These are phyloP conservation scores for Trissonchulus latispiculum DNA, from an alignment of 2,888 invertebrate genomes.

Conservation along the genomic window DNA sequence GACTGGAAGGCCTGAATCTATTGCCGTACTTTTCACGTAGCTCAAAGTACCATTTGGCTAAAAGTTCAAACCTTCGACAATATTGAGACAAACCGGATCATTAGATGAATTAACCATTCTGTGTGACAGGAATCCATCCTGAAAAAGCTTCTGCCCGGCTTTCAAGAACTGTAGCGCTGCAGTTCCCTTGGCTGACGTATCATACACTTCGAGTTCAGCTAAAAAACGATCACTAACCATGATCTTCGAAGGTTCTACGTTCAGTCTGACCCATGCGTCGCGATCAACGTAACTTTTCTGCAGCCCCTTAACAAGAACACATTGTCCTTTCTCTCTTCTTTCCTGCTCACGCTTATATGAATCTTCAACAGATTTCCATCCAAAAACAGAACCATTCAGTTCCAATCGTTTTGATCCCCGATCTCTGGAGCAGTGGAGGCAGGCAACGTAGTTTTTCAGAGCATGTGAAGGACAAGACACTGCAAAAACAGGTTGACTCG, in stretches of 20 bases:
- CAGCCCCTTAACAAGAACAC: not conserved
- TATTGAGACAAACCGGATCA: not conserved
- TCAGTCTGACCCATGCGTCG: slow-evolving; percentile 2
- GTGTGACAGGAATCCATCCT: not conserved
- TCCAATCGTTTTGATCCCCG: not conserved
- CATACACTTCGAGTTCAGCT: not conserved
- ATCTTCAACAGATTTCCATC: not conserved
- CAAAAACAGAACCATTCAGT: not conserved
- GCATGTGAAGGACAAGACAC: slow-evolving; percentile 9
- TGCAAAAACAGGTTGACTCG: not conserved
- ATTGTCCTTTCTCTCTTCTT: not conserved
- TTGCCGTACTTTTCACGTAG: not conserved
- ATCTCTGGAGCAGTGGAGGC: not conserved
- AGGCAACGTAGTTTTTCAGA: not conserved
- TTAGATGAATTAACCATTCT: not conserved
- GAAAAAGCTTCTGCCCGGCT: not conserved
- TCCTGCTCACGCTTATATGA: not conserved
- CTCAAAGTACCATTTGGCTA: slow-evolving; percentile 4
- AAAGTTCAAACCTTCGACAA: slow-evolving; percentile 9
- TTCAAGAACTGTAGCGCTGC: not conserved
- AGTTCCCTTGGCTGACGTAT: not conserved
- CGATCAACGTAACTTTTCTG: not conserved
- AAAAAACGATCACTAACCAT: not conserved
- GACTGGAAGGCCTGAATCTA: not conserved
- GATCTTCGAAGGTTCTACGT: not conserved